phyloP scores from a whole-genome alignment of 2,113 vertebrate genomes.

The Oryctolagus cuniculus region mOryCun1.1 NC_091441.1:3175501-3176000 shows the following conservation, averaged over 20 bases:
- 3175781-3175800: not conserved
- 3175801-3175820: not conserved
- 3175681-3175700: not conserved
- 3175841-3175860: not conserved
- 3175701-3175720: not conserved
- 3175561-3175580: no score
- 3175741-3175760: not conserved
- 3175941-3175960: fast-evolving
- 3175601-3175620: not conserved
- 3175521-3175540: no score
- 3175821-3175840: not conserved
- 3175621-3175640: not conserved
- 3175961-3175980: fast-evolving
- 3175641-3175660: not conserved
- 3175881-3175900: not conserved
- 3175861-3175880: not conserved
- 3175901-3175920: not conserved
- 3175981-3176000: not conserved
- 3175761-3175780: not conserved
- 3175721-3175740: not conserved
- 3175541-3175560: not conserved
- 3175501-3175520: no score
- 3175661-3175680: not conserved
- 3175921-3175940: fast-evolving
- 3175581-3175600: not conserved